Percentiles rank a stretch among this genome's conserved stretches.
phyloP scores from a whole-genome alignment of 2,113 vertebrate species.

The Oxygymnocypris stewartii region DNA sequence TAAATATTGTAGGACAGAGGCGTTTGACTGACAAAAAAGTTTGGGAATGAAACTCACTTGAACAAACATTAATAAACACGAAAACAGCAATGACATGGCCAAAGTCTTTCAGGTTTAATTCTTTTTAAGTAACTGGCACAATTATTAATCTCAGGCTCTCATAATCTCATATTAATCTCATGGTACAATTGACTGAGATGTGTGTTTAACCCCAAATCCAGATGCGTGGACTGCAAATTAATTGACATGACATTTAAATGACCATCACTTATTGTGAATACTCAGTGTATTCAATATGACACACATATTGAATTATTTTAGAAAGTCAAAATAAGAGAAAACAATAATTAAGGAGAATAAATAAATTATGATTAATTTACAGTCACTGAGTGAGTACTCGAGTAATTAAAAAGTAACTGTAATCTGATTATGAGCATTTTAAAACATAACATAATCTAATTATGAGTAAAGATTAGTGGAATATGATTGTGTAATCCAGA shows the following conservation, averaged over 20 bases:
- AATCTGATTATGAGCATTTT: too few relatives aligned
- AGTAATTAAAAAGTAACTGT: too few relatives aligned
- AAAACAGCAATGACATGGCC: neutral
- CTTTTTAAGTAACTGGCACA: neutral
- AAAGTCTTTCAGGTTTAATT: neutral
- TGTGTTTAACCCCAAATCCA: neutral
- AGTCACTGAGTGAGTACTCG: too few relatives aligned
- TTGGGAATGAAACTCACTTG: neutral
- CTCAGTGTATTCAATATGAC: too few relatives aligned
- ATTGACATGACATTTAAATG: neutral
- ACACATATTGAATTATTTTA: too few relatives aligned
- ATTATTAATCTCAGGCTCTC: neutral
- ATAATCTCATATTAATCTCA: too few relatives aligned
- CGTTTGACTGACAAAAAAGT: neutral
- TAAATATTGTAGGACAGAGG: neutral
- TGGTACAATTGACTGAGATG: too few relatives aligned
- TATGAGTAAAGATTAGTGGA: too few relatives aligned
- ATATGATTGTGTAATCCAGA: too few relatives aligned
- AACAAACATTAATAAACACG: neutral
- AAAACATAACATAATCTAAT: too few relatives aligned
- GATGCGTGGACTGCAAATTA: neutral
- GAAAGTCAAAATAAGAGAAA: neutral
- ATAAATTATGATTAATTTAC: neutral
- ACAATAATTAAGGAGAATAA: neutral
- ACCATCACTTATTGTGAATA: too few relatives aligned